Evolutionary conservation across 2,113 vertebrate genomes (phyloP), one percentile per base, ranked within the genome.

Genomic region (Pseudois nayaur): DNA sequence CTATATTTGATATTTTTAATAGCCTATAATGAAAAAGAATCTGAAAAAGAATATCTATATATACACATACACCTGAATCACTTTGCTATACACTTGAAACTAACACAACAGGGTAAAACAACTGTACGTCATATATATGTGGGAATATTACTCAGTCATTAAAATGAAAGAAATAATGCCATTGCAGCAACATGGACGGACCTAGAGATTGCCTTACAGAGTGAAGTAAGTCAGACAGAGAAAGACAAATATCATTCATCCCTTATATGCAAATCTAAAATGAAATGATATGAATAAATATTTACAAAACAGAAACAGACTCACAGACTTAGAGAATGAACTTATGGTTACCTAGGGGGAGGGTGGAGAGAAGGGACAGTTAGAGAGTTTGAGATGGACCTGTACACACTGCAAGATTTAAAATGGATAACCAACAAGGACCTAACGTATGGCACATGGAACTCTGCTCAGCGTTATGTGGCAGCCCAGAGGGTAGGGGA

Each of bases 371-470:
- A 25, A 74, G 12, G 71, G 36, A 74, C 13, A 74, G 21, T 43
- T 74, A 74, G 36, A 36, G 64, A 74, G 71, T 74, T 43, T 74
- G 36, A 74, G 71, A 43, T 43, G 36, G 11, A 74, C 36, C 10
- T 25, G 71, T 25, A 43, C 36, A 74, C 71, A 43, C 36, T 13
- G 21, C 36, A 25, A 25, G 23, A 14, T 25, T 43, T 43, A 43
- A 43, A 43, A 74, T 25, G 36, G 71, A 74, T 40, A 74, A 74
- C 36, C 64, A 71, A 43, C 21, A 74, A 74, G 71, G 19, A 25
- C 3, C 36, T 74, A 43, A 40, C 0, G 1, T 74, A 43, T 7
- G 36, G 71, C 36, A 43, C 12, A 13, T 1, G 36, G 36, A 43
- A 25, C 21, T 43, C 36, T 43, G 10, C 36, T 74, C 36, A 3